Conservation (phyloP, 2,113 vertebrate genomes). For the Ammospiza nelsoni region DNA sequence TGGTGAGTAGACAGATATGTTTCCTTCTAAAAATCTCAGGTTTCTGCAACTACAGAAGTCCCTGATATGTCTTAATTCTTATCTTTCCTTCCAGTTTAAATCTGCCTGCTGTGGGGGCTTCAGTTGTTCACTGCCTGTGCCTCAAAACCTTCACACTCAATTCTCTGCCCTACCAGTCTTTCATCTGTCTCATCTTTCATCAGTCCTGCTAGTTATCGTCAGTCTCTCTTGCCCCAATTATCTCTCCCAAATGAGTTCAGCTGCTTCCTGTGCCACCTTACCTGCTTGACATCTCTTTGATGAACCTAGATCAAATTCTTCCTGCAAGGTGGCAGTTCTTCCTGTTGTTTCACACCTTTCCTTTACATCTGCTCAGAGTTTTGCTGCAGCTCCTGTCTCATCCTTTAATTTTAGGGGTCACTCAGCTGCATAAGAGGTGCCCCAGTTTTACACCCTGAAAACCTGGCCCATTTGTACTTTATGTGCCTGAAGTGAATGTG, state of each 20-base stretch:
- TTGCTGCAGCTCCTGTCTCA: neutral
- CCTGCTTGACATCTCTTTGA: neutral
- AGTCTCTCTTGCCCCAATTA: neutral
- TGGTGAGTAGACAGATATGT: neutral
- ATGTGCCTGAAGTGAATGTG: neutral
- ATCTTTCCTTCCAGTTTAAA: neutral
- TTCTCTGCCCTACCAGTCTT: neutral
- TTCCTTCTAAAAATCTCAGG: neutral
- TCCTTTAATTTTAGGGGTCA: neutral
- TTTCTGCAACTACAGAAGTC: neutral
- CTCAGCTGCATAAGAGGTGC: neutral
- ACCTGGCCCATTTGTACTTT: neutral
- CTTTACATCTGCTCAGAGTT: neutral
- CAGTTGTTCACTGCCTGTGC: neutral
- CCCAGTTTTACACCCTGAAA: neutral
- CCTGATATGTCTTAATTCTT: neutral
- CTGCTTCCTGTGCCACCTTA: neutral
- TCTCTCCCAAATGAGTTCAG: neutral
- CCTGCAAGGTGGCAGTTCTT: neutral
- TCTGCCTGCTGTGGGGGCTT: neutral
- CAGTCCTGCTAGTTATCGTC: neutral
- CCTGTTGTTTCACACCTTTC: neutral
- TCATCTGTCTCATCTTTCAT: neutral
- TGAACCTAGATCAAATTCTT: conserved; percentile 1
- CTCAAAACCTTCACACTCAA: neutral